These are phyloP conservation scores for Geodia barretti DNA, from an alignment of 37 sponge, comb jelly and placozoan species.

Conservation along the genomic window DNA sequence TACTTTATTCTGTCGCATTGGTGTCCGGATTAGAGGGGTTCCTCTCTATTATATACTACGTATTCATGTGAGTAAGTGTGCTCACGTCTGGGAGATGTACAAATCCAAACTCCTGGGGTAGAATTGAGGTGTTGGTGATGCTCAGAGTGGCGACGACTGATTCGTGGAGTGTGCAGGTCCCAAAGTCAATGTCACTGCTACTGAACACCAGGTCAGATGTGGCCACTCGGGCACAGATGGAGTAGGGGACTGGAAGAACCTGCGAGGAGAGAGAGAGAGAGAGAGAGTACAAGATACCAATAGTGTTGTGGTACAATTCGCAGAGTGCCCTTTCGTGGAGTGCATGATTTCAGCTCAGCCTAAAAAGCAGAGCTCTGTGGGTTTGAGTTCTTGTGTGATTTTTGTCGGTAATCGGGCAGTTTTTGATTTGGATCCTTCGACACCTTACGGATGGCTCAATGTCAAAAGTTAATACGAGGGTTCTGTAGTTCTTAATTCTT, in stretches of 20 bases:
- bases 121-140: conserved; percentile 70
- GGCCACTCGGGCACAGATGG: conserved; percentile 64
- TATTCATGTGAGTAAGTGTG: not conserved
- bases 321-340: too few species aligned
- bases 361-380: too few species aligned
- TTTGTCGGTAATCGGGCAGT: too few species aligned
- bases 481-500: too few species aligned
- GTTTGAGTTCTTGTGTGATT: too few species aligned
- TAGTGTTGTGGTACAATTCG: not conserved
- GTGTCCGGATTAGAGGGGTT: too few species aligned
- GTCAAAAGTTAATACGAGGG: too few species aligned
- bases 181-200: conserved; percentile 69
- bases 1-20: not conserved
- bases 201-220: conserved; percentile 66
- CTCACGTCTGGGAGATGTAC: conserved; percentile 66
- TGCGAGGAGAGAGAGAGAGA: not conserved
- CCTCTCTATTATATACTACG: not conserved
- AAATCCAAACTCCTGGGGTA: conserved; percentile 90
- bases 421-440: too few species aligned
- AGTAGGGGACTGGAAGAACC: conserved; percentile 63
- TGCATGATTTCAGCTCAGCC: too few species aligned
- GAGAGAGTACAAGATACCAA: not conserved
- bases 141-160: conserved; percentile 53
- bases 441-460: too few species aligned
- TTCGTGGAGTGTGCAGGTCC: conserved; percentile 80